Evolutionary conservation across 2,888 invertebrate species (phyloP).

Genomic region (Petrophora chlorosata): DNA sequence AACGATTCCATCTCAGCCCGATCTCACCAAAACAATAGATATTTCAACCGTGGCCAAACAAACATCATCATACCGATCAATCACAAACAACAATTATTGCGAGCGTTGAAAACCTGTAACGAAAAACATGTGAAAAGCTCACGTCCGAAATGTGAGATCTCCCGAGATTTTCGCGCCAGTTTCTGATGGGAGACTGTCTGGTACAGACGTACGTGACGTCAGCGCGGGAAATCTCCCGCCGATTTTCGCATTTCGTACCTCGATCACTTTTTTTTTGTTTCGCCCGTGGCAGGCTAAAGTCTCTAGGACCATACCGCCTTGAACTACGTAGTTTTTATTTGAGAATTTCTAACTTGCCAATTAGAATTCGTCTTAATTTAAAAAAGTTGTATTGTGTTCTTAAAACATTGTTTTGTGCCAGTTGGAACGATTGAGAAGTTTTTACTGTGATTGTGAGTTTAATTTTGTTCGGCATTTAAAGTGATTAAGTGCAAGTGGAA

Average conservation of each 20-base stretch:
- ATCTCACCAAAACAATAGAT: slow-evolving; percentile 11
- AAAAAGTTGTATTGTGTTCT: slow-evolving; percentile 22
- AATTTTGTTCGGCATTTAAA: background rate
- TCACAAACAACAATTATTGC: slow-evolving; percentile 32
- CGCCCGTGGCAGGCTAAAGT: no score
- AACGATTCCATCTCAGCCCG: slow-evolving; percentile 7
- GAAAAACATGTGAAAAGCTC: background rate
- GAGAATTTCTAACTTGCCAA: no score
- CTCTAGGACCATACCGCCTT: no score
- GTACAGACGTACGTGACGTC: slow-evolving; percentile 48
- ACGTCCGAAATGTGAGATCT: slow-evolving; percentile 30
- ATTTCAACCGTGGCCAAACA: slow-evolving; percentile 16
- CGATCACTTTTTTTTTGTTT: no score
- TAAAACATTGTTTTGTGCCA: background rate
- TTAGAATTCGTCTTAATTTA: slow-evolving; percentile 20
- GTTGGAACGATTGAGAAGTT: slow-evolving; percentile 2
- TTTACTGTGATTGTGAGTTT: slow-evolving; percentile 17
- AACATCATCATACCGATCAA: slow-evolving; percentile 23
- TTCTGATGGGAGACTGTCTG: slow-evolving; percentile 49
- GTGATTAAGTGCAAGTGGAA: slow-evolving; percentile 14
- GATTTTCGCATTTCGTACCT: slow-evolving; percentile 26
- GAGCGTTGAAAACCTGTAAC: slow-evolving; percentile 30
- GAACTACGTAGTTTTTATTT: no score
- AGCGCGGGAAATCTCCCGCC: slow-evolving; percentile 40
- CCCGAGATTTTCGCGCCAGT: slow-evolving; percentile 53